These are phyloP conservation scores for Engraulis encrasicolus DNA, from an alignment of 2,113 vertebrate species.

Conservation along the genomic window DNA sequence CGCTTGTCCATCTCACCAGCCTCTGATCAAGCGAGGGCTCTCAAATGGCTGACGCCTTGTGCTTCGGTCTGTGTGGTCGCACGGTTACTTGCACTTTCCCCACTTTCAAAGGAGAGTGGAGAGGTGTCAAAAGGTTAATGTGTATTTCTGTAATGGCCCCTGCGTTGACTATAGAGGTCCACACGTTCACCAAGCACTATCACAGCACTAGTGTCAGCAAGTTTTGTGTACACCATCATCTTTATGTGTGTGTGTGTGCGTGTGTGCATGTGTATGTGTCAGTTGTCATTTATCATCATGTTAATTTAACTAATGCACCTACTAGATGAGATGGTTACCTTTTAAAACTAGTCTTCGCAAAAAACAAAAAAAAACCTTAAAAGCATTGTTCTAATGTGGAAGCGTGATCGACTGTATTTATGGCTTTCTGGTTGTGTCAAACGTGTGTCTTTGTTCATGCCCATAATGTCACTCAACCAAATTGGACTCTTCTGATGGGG, in stretches of 20 bases:
- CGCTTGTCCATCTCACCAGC: background rate
- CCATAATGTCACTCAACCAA: background rate
- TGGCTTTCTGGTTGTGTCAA: background rate
- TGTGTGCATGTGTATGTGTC: background rate
- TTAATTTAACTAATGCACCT: background rate
- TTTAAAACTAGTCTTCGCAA: background rate
- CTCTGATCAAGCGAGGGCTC: background rate
- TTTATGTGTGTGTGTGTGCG: background rate
- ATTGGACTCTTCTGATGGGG: background rate
- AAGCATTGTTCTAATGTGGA: background rate
- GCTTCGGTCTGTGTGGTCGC: background rate
- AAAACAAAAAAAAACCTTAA: too few species aligned
- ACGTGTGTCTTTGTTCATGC: background rate
- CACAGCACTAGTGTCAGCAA: background rate
- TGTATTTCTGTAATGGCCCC: conserved; percentile 1
- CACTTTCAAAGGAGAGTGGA: background rate
- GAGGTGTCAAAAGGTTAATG: background rate
- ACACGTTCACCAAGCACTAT: background rate
- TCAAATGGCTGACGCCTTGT: background rate
- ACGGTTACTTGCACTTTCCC: background rate
- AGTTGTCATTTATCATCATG: background rate
- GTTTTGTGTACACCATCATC: background rate
- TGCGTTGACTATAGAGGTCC: background rate
- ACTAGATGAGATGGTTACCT: background rate
- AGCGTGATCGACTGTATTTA: background rate